These are phyloP conservation scores for Neogobius melanostomus DNA, from an alignment of 2,113 vertebrate genomes.

Conservation along the genomic window DNA sequence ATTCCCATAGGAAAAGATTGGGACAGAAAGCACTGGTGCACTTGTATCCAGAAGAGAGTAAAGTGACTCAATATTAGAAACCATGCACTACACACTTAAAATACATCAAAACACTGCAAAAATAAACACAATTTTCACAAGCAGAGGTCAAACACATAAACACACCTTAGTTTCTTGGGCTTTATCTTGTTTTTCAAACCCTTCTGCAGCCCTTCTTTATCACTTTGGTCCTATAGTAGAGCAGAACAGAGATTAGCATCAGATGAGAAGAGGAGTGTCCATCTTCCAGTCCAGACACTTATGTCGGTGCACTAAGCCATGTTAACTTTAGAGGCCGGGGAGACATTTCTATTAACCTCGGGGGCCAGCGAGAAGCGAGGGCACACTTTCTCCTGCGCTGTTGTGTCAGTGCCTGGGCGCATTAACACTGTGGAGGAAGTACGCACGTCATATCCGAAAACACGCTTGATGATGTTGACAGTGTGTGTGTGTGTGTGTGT, in stretches of 20 bases:
- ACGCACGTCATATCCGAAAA: not conserved
- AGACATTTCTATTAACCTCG: slow-evolving; percentile 73
- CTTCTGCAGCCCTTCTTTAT: slow-evolving; percentile 50
- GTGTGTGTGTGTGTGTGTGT: no score
- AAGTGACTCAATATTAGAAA: no score
- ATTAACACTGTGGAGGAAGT: slow-evolving; percentile 28
- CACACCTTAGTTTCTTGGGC: slow-evolving; percentile 61
- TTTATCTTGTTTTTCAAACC: slow-evolving; percentile 56
- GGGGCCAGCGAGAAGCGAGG: slow-evolving; percentile 42
- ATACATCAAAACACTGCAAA: no score
- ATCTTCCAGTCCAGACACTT: slow-evolving; percentile 40
- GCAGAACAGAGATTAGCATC: slow-evolving; percentile 50
- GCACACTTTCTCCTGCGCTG: slow-evolving; percentile 28
- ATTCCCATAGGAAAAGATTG: no score
- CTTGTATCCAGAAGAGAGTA: no score
- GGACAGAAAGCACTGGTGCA: no score
- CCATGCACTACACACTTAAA: no score
- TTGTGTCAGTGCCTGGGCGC: slow-evolving; percentile 31
- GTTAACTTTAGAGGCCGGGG: slow-evolving; percentile 46
- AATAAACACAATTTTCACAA: not conserved
- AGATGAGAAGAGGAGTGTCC: slow-evolving; percentile 38
- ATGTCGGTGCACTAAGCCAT: slow-evolving; percentile 35
- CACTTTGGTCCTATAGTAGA: slow-evolving; percentile 48
- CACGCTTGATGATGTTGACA: slow-evolving; percentile 15
- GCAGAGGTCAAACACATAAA: not conserved